A percentile compares a stretch with the other conserved stretches of the same genome.
These are phyloP conservation scores for Argyra leucocephala DNA, from an alignment of 2,888 invertebrate species.

Conservation along the genomic window DNA sequence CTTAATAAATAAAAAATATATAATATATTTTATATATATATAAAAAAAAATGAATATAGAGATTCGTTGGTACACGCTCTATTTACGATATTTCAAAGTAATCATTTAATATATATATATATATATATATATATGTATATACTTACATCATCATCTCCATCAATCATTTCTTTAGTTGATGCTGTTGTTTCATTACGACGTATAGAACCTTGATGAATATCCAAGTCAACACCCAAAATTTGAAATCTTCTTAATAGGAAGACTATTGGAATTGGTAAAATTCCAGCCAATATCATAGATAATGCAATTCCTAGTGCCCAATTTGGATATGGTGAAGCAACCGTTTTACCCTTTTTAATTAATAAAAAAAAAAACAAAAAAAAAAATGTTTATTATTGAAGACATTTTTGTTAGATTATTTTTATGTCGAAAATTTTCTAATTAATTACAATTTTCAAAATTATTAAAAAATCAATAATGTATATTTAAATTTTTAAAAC, in stretches of 20 bases:
- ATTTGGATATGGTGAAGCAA: constrained; percentile 60
- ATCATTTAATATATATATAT: constrained; percentile 13
- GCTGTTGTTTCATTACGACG: constrained; percentile 85
- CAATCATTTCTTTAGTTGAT: constrained; percentile 91
- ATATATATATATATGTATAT: constrained; percentile 11
- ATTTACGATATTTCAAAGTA: too few relatives aligned
- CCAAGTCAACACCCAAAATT: constrained; percentile 75
- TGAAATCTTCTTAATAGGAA: constrained; percentile 80
- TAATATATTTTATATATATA: too few relatives aligned
- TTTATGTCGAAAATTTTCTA: too few relatives aligned
- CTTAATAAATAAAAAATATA: too few relatives aligned
- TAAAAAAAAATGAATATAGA: too few relatives aligned
- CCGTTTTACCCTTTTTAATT: constrained; percentile 55
- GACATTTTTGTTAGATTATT: not conserved
- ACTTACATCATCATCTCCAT: constrained; percentile 84
- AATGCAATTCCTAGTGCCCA: constrained; percentile 74
- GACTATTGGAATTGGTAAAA: constrained; percentile 77
- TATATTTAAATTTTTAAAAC: too few relatives aligned
- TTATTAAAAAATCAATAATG: too few relatives aligned
- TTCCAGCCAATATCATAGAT: constrained; percentile 65
- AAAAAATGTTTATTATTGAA: not conserved
- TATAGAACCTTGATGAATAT: constrained; percentile 86
- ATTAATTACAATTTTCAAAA: too few relatives aligned
- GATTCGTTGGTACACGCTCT: too few relatives aligned
- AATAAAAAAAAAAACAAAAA: too few relatives aligned